A percentile compares a stretch with the other conserved stretches of the same genome.
Conservation (phyloP, 2,113 vertebrate species). For the Cervus canadensis region DNA sequence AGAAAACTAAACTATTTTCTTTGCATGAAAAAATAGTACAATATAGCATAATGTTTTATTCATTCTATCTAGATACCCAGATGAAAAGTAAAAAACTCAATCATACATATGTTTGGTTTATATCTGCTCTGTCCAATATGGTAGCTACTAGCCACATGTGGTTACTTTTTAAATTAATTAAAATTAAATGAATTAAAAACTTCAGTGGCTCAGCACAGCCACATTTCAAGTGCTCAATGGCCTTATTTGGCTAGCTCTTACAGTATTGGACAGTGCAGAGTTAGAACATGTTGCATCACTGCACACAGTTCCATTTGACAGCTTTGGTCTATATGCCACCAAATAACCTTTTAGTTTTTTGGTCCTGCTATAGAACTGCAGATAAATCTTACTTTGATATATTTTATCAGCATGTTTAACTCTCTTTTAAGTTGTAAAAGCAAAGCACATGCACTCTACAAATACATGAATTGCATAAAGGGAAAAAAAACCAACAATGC, state of each 20-base stretch:
- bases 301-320: neutral
- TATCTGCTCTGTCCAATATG: neutral
- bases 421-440: neutral
- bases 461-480: neutral
- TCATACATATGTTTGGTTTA: slow-evolving; percentile 13
- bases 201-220: neutral
- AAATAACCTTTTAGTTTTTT: neutral
- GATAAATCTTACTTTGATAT: neutral
- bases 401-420: neutral
- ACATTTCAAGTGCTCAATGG: neutral
- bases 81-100: slow-evolving; percentile 4
- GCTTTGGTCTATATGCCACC: neutral
- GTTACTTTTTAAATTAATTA: slow-evolving; percentile 39
- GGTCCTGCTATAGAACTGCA: neutral
- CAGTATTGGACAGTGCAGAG: fast-evolving
- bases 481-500: neutral
- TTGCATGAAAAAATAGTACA: neutral
- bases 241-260: neutral
- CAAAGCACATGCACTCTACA: neutral
- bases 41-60: neutral
- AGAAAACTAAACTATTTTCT: slow-evolving; percentile 28
- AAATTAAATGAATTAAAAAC: slow-evolving; percentile 28
- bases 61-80: slow-evolving; percentile 31
- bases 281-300: neutral
- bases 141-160: neutral